Base-by-base conservation (phyloP, 2,888 invertebrate species). In the Campoplex nolae region DNA sequence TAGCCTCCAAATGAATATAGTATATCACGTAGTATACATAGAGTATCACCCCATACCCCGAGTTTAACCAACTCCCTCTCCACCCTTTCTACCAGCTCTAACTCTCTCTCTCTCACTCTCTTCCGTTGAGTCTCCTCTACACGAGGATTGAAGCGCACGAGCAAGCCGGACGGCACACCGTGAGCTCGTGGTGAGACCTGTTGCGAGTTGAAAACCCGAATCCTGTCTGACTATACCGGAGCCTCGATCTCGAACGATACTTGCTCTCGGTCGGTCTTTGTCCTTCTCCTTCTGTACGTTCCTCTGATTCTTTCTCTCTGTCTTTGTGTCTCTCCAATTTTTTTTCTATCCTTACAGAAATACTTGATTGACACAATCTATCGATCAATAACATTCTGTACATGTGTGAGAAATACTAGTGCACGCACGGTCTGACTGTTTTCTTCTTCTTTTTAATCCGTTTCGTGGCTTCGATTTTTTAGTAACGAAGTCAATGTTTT, bases 191-290 rank as follows among this genome's bases (percentile, higher is more conserved):
- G 88, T 86, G 92, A 90, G 92, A 93, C 93, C 93, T 93, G 93
- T 93, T 93, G 93, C 93, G 91, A 93, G 91, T 92, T 85, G 90
- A 92, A 93, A 92, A 90, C 90, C 92, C 92, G 91, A 93, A 93
- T 93, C 92, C 92, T 92, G 91, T 90, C 92, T 89, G 91, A 92
- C 92, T 93, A 90, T 91, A 91, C 91, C 32, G 54, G 91, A 89
- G 32, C 62, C 90, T 89, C 90, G 84, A 85, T 88, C 89, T 87
- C 58, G 23, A 84, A 28, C 65, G 2, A n/a, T 45, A 23, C 32
- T 48, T 35, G n/a, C 35, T 68, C 71, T 35, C 4, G 11, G 7
- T 74, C 83, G 73, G 68, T 56, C 65, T 56, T 67, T 74, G n/a
- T 48, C 45, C 4, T 23, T 42, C 16, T n/a, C 13, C 32, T 23